phyloP scores from a whole-genome alignment of 2,888 invertebrate species.

The Drosophila paramelanica region DNA sequence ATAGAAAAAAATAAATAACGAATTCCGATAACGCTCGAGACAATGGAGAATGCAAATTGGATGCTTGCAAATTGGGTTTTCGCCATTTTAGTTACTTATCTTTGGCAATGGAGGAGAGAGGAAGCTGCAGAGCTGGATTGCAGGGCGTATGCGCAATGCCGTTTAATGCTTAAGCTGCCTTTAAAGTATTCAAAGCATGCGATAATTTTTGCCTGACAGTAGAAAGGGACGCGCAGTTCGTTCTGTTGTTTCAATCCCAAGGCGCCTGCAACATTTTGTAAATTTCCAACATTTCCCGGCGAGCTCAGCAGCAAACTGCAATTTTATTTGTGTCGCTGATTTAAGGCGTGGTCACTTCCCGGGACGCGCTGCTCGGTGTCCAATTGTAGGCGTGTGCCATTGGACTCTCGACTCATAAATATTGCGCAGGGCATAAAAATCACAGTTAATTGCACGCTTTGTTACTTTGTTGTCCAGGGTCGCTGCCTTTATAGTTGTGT shows the following conservation, averaged over 20 bases:
- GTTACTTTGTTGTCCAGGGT: constrained; percentile 62
- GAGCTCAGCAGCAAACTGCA: constrained; percentile 48
- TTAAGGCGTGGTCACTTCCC: constrained; percentile 24
- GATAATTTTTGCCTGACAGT: constrained; percentile 10
- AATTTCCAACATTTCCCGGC: constrained; percentile 35
- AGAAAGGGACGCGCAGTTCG: constrained; percentile 1
- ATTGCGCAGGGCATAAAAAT: constrained; percentile 64
- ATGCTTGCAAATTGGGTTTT: constrained; percentile 56
- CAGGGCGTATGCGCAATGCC: constrained; percentile 55
- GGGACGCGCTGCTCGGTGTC: neutral
- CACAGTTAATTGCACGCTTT: constrained; percentile 69
- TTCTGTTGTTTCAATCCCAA: constrained; percentile 35
- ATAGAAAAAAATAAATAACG: neutral
- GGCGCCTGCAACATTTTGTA: constrained; percentile 46
- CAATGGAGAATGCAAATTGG: constrained; percentile 58
- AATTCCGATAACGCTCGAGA: constrained; percentile 34
- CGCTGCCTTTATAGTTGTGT: constrained; percentile 34
- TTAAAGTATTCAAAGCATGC: constrained; percentile 27
- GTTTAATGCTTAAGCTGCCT: constrained; percentile 30
- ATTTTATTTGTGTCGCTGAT: constrained; percentile 49
- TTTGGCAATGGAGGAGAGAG: neutral
- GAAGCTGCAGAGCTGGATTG: constrained; percentile 2
- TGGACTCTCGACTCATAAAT: constrained; percentile 57
- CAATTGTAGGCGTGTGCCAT: constrained; percentile 35
- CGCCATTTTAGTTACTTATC: constrained; percentile 28